phyloP scores from a whole-genome alignment of 2,888 invertebrate species.

The Plusia festucae region DNA sequence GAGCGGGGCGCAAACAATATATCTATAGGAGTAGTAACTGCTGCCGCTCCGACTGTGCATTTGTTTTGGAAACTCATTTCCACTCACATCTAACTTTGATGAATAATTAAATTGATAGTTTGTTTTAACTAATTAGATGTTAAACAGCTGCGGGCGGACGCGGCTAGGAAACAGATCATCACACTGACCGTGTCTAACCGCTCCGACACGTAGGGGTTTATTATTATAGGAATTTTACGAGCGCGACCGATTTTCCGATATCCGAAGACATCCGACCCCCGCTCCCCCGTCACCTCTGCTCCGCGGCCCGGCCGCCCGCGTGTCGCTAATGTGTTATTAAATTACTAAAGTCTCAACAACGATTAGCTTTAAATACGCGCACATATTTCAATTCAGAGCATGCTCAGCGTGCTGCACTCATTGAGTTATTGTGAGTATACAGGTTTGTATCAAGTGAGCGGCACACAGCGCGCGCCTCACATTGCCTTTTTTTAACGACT shows the following conservation, averaged over 20 bases:
- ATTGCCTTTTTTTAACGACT: too few species aligned
- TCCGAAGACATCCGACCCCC: neutral
- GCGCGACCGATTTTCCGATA: neutral
- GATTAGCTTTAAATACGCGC: constrained; percentile 7
- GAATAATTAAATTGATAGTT: neutral
- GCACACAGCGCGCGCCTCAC: too few species aligned
- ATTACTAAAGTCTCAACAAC: constrained; percentile 15
- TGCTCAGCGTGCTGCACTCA: neutral
- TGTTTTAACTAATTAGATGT: constrained; percentile 4
- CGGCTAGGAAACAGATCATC: neutral
- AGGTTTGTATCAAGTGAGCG: too few species aligned
- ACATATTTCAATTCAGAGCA: neutral
- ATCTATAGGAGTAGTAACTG: neutral
- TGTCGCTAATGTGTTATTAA: constrained; percentile 13
- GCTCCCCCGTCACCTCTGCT: neutral
- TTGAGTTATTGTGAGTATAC: neutral
- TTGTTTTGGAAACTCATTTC: constrained; percentile 6
- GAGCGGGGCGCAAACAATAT: neutral
- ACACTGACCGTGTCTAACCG: neutral
- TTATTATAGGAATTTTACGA: constrained; percentile 23
- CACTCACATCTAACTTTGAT: neutral
- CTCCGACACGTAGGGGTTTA: constrained; percentile 3
- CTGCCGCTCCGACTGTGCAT: neutral
- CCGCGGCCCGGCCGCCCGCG: neutral
- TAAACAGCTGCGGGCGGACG: neutral